Base-by-base conservation (phyloP, 2,888 invertebrate genomes). In the Brachynemurus nebulosus region DNA sequence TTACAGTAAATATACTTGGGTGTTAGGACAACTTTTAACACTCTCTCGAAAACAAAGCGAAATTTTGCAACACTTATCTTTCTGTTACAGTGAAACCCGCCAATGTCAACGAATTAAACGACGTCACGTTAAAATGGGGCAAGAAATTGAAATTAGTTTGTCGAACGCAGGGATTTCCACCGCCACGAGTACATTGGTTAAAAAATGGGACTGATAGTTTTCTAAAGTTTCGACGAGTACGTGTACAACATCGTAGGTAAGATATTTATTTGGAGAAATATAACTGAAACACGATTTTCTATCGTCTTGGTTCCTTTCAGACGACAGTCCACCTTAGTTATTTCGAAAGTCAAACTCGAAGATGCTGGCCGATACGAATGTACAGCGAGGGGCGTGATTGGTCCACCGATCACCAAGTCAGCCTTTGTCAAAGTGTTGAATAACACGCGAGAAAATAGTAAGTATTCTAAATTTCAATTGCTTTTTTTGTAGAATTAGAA, bases 331-430 rank as follows among this genome's bases (percentile, higher is more conserved):
- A 37, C 25, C 14, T 12, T 44, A 21, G 38, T 27, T 19, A 44
- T 44, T 25, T 27, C 44, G 33, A 44, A 37, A 27, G 27, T 38
- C 17, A 27, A 38, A 14, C 12, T 27, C 11, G 44, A 44, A 30
- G 44, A 44, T 11, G 37, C 44, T 14, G 44, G 44, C 2, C 44
- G 34, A 6, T 44, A 44, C 14, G 44, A 37, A 20, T 44, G 44
- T 19, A 37, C 14, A 38, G 44, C 37, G 4, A 16, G 38, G 7
- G 44, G 44, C 6, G 44, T 44, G 6, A 19, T 38, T 17, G 44
- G 44, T n/a, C 37, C 38, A 19, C 8, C 44, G 12, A 35, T 38
- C 23, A 44, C 44, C n/a, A 44, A 44, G 17, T 44, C 44, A 17
- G 38, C 37, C 11, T 25, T 34, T 30, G 38, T 44, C 12, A 25